Evolutionary conservation across 1,140 invertebrate species (phyloP).

Genomic region (Drosophila prosaltans): DNA sequence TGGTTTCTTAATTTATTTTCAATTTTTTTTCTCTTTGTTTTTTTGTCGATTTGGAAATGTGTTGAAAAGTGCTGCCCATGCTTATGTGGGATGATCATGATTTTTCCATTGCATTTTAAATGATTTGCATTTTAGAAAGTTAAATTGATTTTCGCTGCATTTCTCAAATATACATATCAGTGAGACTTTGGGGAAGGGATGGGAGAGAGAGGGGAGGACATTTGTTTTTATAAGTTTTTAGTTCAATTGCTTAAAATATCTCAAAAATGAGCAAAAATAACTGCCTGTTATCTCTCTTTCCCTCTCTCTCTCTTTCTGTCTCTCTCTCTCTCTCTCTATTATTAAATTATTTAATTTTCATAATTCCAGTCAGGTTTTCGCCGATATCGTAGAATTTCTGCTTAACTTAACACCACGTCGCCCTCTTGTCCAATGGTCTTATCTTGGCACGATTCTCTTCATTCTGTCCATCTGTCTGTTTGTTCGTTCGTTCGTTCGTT

Average conservation of each 20-base stretch:
- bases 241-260: conserved; percentile 37
- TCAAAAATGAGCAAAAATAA: conserved; percentile 20
- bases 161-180: conserved; percentile 32
- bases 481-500: not conserved
- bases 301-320: not conserved
- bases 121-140: conserved; percentile 79
- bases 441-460: conserved; percentile 58
- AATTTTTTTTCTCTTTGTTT: too few species aligned
- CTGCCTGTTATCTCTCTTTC: not conserved
- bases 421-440: conserved; percentile 25
- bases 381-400: conserved; percentile 53
- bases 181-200: conserved; percentile 38
- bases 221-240: not conserved
- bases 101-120: conserved; percentile 70
- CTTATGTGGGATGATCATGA: conserved; percentile 19
- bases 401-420: conserved; percentile 56
- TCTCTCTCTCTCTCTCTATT: conserved; percentile 45
- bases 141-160: conserved; percentile 71
- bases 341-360: conserved; percentile 63
- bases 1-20: conserved; percentile 28
- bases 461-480: conserved; percentile 14
- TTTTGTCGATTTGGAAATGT: conserved; percentile 36
- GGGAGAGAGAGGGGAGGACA: conserved; percentile 9
- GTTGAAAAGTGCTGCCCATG: conserved; percentile 67
- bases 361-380: conserved; percentile 72